These are phyloP conservation scores for Catharus fuscescens DNA, from an alignment of 2,113 vertebrate species.

Conservation along the genomic window DNA sequence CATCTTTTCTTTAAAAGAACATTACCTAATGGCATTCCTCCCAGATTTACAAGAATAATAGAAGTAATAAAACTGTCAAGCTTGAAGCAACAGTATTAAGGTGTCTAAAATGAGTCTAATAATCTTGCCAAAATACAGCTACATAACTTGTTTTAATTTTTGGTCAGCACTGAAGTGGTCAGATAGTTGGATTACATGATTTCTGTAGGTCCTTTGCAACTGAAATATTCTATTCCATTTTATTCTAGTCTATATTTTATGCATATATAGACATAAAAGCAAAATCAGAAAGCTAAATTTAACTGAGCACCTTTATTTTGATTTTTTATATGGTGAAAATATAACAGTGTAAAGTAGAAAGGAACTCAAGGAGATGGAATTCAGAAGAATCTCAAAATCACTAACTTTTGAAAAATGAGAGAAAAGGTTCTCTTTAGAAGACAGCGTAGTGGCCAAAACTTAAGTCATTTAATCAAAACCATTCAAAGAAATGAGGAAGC, in stretches of 20 bases:
- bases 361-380: not conserved
- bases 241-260: not conserved
- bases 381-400: not conserved
- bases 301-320: not conserved
- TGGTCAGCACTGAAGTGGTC: not conserved
- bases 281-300: not conserved
- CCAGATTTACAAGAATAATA: not conserved
- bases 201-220: not conserved
- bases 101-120: not conserved
- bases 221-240: not conserved
- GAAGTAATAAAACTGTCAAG: not conserved
- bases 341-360: not conserved
- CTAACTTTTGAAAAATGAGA: not conserved
- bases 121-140: not conserved
- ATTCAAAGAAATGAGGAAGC: not conserved
- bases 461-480: not conserved
- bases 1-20: not conserved
- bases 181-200: not conserved
- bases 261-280: not conserved
- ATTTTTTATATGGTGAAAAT: not conserved
- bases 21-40: not conserved
- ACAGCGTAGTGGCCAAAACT: not conserved
- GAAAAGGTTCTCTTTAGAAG: not conserved
- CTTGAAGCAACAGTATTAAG: not conserved
- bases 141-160: not conserved